These are phyloP conservation scores for Aix galericulata DNA, from an alignment of 2,113 vertebrate genomes.

Conservation along the genomic window DNA sequence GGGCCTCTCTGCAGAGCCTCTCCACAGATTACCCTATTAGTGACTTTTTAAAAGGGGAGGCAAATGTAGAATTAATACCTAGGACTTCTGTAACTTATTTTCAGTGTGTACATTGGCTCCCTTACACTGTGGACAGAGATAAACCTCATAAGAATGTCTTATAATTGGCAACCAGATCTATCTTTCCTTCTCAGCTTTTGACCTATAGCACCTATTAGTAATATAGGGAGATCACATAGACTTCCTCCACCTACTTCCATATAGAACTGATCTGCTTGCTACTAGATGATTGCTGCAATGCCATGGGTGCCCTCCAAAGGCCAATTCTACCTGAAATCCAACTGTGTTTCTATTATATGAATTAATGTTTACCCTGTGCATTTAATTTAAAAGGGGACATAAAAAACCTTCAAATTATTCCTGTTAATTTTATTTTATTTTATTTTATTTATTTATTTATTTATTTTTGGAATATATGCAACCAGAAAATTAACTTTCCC, in stretches of 20 bases:
- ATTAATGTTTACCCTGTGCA: neutral
- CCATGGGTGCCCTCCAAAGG: neutral
- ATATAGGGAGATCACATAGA: neutral
- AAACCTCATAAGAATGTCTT: neutral
- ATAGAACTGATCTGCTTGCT: accelerated
- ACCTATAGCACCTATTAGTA: neutral
- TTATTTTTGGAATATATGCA: neutral
- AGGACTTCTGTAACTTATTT: neutral
- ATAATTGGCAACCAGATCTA: neutral
- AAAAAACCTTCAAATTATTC: neutral
- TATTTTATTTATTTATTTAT: no score
- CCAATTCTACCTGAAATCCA: neutral
- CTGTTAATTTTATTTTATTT: neutral
- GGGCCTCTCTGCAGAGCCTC: neutral
- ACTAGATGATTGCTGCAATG: neutral
- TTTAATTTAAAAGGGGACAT: neutral
- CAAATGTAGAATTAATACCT: neutral
- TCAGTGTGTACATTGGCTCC: neutral
- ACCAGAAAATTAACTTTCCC: neutral
- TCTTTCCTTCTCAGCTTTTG: neutral
- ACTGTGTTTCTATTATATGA: neutral
- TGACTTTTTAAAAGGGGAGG: neutral
- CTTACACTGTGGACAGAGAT: neutral
- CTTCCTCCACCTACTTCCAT: neutral
- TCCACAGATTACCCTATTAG: neutral